Base-by-base conservation (phyloP, 1,140 invertebrate species). In the Chrysomallon squamiferum region DNA sequence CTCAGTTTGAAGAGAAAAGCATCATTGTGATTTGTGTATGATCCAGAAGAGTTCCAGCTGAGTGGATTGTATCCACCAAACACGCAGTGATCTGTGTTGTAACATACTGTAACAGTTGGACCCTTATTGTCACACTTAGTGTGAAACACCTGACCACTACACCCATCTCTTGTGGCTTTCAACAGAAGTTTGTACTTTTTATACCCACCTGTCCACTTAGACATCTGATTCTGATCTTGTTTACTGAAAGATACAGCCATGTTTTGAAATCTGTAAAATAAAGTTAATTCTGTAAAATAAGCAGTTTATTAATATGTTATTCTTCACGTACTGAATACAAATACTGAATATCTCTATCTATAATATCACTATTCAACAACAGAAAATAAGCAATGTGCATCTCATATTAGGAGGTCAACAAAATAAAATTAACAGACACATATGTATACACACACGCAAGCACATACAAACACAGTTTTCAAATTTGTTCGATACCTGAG, bases 11-110 rank as follows among this genome's bases (percentile, higher is more conserved):
- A 74, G 22, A 74, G 30, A 57, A 74, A 74, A 41, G 72, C 66
- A 9, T 52, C 62, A 2, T 27, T 52, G 54, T 68, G 59, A 13
- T 45, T 25, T 30, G 54, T 41, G 47, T 73, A 69, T n/a, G 30
- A 25, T 20, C 54, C 59, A 50, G 59, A n/a, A 38, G 38, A 33
- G 33, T 43, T 63, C 72, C 72, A 74, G 25, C 38, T 32, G 27
- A 59, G 18, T 13, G 30, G n/a, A 4, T 66, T 66, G 54, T 71
- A 74, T 2, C 72, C 72, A 18, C 72, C 72, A 65, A 63, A 74
- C 20, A 71, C 54, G 47, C 59, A 65, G 0, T 61, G 64, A 41
- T 59, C 35, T 15, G 62, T 54, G 43, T 70, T 71, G 52, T 66
- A 68, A 43, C 65, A 25, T 18, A 71, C 62, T 47, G 69, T 71